phyloP scores from a whole-genome alignment of 1,140 invertebrate species.

The Penaeus japonicus region DNA sequence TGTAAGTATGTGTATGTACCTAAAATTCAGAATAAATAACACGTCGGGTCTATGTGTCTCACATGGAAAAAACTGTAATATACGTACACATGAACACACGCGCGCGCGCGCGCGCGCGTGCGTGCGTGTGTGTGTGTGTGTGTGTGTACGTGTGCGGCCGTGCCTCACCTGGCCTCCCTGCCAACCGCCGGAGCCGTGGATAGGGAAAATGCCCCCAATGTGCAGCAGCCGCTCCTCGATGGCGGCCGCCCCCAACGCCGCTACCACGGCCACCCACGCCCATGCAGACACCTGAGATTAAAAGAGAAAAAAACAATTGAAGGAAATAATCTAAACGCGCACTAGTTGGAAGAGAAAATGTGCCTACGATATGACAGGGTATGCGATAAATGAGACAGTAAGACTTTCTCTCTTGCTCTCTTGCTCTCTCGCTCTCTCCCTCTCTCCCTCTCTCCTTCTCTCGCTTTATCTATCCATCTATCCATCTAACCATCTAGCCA shows the following conservation, averaged over 20 bases:
- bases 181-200: conserved; percentile 93
- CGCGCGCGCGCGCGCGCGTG: no score
- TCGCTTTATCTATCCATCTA: no score
- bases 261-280: conserved; percentile 8
- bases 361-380: background rate
- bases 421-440: no score
- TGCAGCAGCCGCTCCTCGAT: conserved; percentile 73
- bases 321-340: no score
- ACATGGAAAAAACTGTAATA: no score
- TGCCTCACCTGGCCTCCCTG: conserved; percentile 81
- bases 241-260: background rate
- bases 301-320: background rate
- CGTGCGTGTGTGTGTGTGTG: background rate
- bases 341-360: background rate
- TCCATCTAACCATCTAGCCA: no score
- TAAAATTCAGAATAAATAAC: no score
- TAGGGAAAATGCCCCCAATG: conserved; percentile 98
- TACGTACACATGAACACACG: background rate
- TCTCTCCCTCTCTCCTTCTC: no score
- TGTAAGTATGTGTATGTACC: background rate
- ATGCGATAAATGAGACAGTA: no score
- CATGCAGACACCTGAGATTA: background rate
- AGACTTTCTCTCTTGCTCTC: no score
- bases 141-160: background rate
- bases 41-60: no score